Evolutionary conservation across 2,888 invertebrate genomes (phyloP), one percentile per base, ranked within the genome.

Genomic region (Chaetogeoica ovagalla): DNA sequence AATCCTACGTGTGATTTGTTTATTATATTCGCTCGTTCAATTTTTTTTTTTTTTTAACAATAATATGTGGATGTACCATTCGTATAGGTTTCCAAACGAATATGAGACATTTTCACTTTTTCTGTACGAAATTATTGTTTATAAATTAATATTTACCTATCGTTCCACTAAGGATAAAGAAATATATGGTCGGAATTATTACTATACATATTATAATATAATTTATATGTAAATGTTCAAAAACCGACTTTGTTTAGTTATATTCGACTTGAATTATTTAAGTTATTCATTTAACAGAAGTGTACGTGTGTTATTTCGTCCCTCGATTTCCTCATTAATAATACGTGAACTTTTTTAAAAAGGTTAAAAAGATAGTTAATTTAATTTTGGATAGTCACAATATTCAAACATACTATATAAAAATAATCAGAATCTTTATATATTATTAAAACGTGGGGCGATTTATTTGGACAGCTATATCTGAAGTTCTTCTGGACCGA

Each of bases 181-280:
- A n/a, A n/a, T n/a, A 55, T 55, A 19, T 7, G 5, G 55, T 55
- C 55, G 19, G 52, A 52, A 52, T 17, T 52, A 52, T 52, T 52
- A 52, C 13, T 52, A 52, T 52, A 15, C 55, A 4, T 19, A 5
- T 55, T 19, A 5, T 55, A 48, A 48, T 48, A 19, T 19, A 55
- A 55, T 55, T 55, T 55, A 19, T 19, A 19, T 55, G 55, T 19
- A 55, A 55, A 19, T 19, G 4, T 59, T 66, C 39, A 74, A 66
- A n/a, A 43, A 66, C 57, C 66, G 5, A 57, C 19, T 43, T n/a
- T 19, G 23, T 57, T 19, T 13, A 15, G 13, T 11, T 19, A 59
- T 66, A 75, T 66, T 75, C 8, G 57, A 66, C 57, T n/a, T 57
- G 21, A 57, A 66, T 66, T 66, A 75, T 66, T 57, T 57, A 11